Evolutionary conservation across 1,140 invertebrate genomes (phyloP).

Genomic region (Leptestheria dahalacensis): DNA sequence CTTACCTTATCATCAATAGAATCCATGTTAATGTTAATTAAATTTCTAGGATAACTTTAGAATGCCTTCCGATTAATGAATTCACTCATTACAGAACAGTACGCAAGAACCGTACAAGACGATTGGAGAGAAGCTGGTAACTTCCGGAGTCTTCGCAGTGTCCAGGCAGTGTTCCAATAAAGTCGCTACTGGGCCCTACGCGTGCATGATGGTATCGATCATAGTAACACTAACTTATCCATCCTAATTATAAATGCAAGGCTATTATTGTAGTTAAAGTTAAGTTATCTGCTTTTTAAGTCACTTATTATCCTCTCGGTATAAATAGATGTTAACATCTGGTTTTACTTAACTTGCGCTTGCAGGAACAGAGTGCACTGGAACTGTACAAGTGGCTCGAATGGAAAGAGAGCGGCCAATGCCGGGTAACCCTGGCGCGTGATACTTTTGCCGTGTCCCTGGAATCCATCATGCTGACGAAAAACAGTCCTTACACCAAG

Average conservation of each 20-base stretch:
- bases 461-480: not conserved
- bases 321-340: not conserved
- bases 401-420: not conserved
- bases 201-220: not conserved
- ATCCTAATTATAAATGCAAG: no score
- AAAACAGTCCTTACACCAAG: not conserved
- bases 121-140: not conserved
- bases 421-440: not conserved
- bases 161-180: not conserved
- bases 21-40: no score
- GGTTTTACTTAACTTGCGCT: not conserved
- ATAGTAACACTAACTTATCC: no score
- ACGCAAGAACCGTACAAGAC: not conserved
- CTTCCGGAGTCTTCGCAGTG: not conserved
- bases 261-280: no score
- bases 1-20: no score
- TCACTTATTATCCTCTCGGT: not conserved
- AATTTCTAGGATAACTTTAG: no score
- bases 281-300: no score
- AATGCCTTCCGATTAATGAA: not conserved
- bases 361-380: not conserved
- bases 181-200: not conserved
- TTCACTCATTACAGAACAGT: not conserved
- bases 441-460: not conserved
- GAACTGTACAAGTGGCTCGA: not conserved